Conservation (phyloP, 2,113 vertebrate species). For the Macquaria australasica region DNA sequence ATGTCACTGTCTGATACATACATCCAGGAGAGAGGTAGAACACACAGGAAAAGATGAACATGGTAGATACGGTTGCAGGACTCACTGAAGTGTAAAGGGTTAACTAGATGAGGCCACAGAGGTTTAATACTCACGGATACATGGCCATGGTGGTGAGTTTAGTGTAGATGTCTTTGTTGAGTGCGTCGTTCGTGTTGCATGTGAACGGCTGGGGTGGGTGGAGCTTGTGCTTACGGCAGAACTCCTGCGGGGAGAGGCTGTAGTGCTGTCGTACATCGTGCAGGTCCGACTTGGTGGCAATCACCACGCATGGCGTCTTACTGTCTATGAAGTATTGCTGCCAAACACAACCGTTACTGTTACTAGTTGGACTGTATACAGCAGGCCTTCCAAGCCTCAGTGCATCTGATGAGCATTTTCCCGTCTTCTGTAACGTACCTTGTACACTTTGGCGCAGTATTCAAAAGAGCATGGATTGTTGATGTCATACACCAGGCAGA, state of each 20-base stretch:
- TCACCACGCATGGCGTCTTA: conserved; percentile 94
- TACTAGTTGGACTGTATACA: neutral
- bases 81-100: conserved; percentile 5
- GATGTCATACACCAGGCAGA: conserved; percentile 96
- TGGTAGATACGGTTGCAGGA: neutral
- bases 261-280: conserved; percentile 95
- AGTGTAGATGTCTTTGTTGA: conserved; percentile 95
- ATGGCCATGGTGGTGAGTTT: conserved; percentile 99
- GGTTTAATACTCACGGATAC: conserved; percentile 95
- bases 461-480: conserved; percentile 95
- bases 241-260: conserved; percentile 92
- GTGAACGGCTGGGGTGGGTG: conserved; percentile 97
- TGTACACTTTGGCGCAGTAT: conserved; percentile 96
- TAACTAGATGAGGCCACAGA: conserved; percentile 54
- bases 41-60: neutral
- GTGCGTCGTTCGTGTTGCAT: conserved; percentile 90
- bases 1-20: neutral
- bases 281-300: conserved; percentile 96
- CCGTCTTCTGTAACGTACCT: conserved; percentile 81
- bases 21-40: neutral
- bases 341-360: conserved; percentile 19
- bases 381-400: neutral
- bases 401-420: neutral
- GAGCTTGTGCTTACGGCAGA: conserved; percentile 99
- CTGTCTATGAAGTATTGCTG: conserved; percentile 98